Evolutionary conservation across 2,888 invertebrate genomes (phyloP), one percentile per base, ranked within the genome.

Genomic region (Latrodectus elegans): DNA sequence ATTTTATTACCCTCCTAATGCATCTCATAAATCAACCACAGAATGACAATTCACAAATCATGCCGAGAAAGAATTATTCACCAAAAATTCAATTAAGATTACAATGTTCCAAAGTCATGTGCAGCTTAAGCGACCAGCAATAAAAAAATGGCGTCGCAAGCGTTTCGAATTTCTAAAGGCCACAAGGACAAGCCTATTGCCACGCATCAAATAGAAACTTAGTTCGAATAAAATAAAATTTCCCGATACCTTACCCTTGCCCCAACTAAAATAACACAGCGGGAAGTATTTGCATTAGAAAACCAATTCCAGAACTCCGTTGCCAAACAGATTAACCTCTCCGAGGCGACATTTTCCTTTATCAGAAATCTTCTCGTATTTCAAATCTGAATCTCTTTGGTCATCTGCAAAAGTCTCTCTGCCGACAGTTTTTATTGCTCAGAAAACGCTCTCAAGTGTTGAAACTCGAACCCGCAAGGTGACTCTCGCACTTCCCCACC

Each of bases 381-480:
- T 74, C 74, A 74, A 60, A 15, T 74, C 60, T n/a, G 38, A 17
- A 55, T 26, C 55, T 60, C 60, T 60, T 60, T 60, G 60, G 74
- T 74, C 74, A 74, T 22, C 53, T 26, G n/a, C 26, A 9, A 26
- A 55, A 15, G 55, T 74, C 74, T 55, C 26, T 60, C 26, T 55
- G 17, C 12, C 14, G 14, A 60, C 60, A 22, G 55, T 74, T 74
- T 74, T 74, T 74, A 74, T 74, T 74, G 74, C 74, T 26, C 12
- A 9, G 15, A 74, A 72, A 55, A 60, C 60, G 60, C 55, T 55
- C 55, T 74, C 60, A 53, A 74, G 74, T 60, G 38, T 26, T 15
- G 74, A 26, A 55, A 74, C 55, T n/a, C 53, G 60, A 74, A 26
- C 22, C 73, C 52, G 22, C 22, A 17, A 55, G 55, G 38, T 55